Base-by-base conservation (phyloP, 2,113 vertebrate species). In the Tragelaphus scriptus region DNA sequence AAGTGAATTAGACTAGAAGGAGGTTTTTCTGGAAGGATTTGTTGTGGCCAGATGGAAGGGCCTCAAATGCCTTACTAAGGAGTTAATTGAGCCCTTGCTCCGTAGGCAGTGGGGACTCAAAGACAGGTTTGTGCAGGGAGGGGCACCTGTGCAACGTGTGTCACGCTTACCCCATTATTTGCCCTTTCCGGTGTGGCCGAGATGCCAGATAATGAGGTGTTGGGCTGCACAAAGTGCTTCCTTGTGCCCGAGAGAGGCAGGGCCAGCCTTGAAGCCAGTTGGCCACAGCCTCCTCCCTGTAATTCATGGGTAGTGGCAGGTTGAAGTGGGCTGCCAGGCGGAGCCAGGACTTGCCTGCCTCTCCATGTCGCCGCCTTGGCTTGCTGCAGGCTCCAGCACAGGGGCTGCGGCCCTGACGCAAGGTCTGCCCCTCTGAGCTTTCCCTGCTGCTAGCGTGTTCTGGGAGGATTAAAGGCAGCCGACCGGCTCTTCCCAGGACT, bases 131-230 rank as follows among this genome's bases (percentile, higher is more conserved):
- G 96, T 95, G 84, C 91, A 97, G 96, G 95, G 95, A 97, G 97
- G 95, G 93, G 53, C 25, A 25, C 75, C 96, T 94, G 61, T 0
- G 16, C 84, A 93, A 87, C 79, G 13, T 91, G 97, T 87, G 96
- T 95, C 36, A 1, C 0, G 0, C 97, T 95, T 59, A 97, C 95
- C 96, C 97, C 96, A 97, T 98, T 97, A 97, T 97, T 97, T 97
- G 95, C 87, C 85, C 89, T 98, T 98, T 98, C 97, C 96, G 96
- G 96, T 91, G 80, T 90, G 93, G 93, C 96, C 71, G 68, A 47
- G 95, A 87, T 97, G 97, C 87, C 96, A 97, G 96, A 93, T 98
- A 97, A 97, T 96, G 96, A 98, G 97, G 93, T 94, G 93, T 82
- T 96, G 91, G 71, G 89, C 96, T 68, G 55, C 91, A 98, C 94